Conservation (phyloP, 2,888 invertebrate genomes). For the Dolichopus griseipennis region DNA sequence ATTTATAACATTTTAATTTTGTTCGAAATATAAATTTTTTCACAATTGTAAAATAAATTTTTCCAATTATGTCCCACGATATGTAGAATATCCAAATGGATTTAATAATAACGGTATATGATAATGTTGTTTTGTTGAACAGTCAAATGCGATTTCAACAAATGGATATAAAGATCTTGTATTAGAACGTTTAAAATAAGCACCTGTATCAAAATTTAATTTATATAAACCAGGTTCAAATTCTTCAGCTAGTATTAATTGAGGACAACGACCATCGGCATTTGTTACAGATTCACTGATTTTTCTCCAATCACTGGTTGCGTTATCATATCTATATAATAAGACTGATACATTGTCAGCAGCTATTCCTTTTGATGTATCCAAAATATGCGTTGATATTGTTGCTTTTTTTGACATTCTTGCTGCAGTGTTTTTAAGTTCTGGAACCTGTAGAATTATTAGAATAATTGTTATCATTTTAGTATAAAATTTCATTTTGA, state of each 20-base stretch:
- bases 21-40: no score
- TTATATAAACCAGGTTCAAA: constrained; percentile 64
- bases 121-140: constrained; percentile 56
- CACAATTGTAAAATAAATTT: neutral
- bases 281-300: constrained; percentile 57
- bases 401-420: constrained; percentile 32
- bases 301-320: constrained; percentile 50
- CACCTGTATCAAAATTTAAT: constrained; percentile 61
- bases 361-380: constrained; percentile 60
- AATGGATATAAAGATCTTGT: constrained; percentile 64
- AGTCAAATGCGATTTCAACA: constrained; percentile 67
- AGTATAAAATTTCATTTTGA: neutral
- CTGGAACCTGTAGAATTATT: neutral
- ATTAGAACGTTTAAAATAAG: constrained; percentile 55
- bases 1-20: no score
- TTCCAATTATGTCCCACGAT: constrained; percentile 53
- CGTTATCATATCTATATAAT: constrained; percentile 54
- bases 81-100: constrained; percentile 70
- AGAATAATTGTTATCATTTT: neutral
- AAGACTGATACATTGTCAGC: constrained; percentile 58
- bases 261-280: constrained; percentile 56
- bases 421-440: neutral
- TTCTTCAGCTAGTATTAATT: constrained; percentile 51
- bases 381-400: constrained; percentile 66
- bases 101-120: constrained; percentile 68